A percentile compares a stretch with the other conserved stretches of the same genome.
Conservation (phyloP, 1,140 invertebrate genomes). For the Calephelis virginiensis region DNA sequence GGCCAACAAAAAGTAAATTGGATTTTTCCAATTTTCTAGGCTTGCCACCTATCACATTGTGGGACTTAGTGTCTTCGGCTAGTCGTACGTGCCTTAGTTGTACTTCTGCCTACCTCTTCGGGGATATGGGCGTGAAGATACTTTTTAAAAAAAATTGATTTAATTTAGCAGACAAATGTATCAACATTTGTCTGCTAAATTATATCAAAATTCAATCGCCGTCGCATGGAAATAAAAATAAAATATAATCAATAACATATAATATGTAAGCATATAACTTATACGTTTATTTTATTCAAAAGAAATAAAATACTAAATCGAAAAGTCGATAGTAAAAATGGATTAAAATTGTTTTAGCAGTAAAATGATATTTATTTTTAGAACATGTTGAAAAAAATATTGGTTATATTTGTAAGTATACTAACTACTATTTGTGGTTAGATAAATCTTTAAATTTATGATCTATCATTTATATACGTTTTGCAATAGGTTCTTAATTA, state of each 20-base stretch:
- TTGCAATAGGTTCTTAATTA: slow-evolving; percentile 32
- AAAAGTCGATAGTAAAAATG: neutral
- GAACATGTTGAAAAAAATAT: slow-evolving; percentile 1
- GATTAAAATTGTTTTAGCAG: neutral
- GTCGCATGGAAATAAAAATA: no score
- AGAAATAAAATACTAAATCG: neutral
- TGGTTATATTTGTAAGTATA: slow-evolving; percentile 7
- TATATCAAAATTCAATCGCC: no score
- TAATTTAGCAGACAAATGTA: no score
- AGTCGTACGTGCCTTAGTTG: no score
- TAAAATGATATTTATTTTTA: neutral
- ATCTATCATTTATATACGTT: neutral
- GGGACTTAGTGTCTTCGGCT: no score
- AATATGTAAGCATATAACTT: neutral
- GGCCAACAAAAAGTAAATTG: no score
- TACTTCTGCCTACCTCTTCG: no score
- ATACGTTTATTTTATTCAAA: neutral
- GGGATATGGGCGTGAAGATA: no score
- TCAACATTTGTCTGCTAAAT: no score
- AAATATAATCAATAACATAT: neutral
- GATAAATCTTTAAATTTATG: neutral
- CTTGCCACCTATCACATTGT: no score
- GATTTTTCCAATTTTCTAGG: no score
- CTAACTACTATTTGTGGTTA: neutral
- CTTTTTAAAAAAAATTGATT: no score